Conservation (phyloP, 2,888 invertebrate genomes). For the Minunthozetes semirufus region DNA sequence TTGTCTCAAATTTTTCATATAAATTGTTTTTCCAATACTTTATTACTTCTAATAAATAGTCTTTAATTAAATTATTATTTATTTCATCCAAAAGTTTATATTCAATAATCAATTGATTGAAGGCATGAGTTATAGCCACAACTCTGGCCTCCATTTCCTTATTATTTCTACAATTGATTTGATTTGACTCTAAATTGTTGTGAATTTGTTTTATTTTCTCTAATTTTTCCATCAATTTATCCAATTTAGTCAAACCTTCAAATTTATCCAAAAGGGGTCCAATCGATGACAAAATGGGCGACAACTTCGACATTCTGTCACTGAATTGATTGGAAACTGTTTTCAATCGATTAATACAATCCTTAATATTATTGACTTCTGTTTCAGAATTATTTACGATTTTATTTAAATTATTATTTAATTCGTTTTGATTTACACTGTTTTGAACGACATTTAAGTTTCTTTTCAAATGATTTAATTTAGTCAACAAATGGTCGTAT, state of each 20-base stretch:
- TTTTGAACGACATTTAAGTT: constrained; percentile 8
- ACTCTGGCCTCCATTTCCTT: neutral
- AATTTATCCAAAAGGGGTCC: neutral
- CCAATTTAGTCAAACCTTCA: neutral
- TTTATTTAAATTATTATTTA: neutral
- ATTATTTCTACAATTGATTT: neutral
- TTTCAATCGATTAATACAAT: neutral
- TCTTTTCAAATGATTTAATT: neutral
- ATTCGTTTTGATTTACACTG: neutral
- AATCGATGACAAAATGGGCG: neutral
- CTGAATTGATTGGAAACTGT: neutral
- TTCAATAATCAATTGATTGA: constrained; percentile 5
- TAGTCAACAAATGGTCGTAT: neutral
- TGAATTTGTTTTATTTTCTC: neutral
- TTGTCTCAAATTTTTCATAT: neutral
- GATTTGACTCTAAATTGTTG: neutral
- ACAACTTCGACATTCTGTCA: neutral
- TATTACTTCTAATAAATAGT: neutral
- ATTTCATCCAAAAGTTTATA: neutral
- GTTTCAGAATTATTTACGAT: neutral
- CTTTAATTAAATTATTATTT: constrained; percentile 3
- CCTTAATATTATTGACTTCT: neutral
- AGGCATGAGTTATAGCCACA: neutral
- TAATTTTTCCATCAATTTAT: neutral
- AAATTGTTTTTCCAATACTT: neutral